Percentiles rank a stretch among this genome's conserved stretches.
Conservation (phyloP, 2,797 vertebrate species). For the Propithecus deckenii region DNA sequence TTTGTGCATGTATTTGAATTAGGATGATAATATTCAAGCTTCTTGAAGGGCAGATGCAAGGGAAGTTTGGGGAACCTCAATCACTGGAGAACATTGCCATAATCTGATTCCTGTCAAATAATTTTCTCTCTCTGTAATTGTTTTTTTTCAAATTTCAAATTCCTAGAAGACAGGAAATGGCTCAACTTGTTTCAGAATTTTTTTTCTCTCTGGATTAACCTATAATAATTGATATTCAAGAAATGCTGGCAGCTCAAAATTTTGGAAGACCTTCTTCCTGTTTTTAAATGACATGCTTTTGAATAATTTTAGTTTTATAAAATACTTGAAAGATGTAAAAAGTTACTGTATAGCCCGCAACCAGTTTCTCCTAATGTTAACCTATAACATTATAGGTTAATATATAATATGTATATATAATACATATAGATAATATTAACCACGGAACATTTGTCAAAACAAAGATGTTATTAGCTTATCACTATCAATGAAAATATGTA, state of each 20-base stretch:
- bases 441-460: neutral
- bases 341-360: neutral
- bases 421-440: neutral
- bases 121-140: neutral
- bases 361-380: neutral
- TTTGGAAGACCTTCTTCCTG: neutral
- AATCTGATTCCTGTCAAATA: neutral
- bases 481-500: neutral
- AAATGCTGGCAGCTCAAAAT: neutral
- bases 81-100: neutral
- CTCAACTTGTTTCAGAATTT: neutral
- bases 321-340: neutral
- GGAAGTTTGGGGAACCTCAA: neutral
- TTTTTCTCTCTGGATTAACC: no score
- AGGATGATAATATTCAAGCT: neutral
- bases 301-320: neutral
- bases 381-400: no score
- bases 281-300: neutral
- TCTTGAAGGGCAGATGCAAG: neutral
- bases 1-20: neutral
- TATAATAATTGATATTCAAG: neutral
- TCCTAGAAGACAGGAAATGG: no score
- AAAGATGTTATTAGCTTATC: neutral
- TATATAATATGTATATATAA: no score
- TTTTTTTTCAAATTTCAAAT: neutral